Conservation (phyloP, 2,113 vertebrate species). For the Eptesicus fuscus region DNA sequence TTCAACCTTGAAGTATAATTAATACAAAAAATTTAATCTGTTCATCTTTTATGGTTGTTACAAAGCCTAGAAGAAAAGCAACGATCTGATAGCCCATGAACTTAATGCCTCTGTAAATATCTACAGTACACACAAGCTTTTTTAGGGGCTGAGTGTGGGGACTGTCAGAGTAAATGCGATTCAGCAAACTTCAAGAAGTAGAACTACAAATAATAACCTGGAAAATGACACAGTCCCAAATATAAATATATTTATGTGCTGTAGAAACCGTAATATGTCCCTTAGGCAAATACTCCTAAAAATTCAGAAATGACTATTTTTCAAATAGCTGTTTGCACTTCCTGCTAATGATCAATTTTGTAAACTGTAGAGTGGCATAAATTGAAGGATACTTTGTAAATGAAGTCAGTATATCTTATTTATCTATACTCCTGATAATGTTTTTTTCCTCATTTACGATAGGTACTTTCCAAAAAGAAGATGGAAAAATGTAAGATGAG, state of each 20-base stretch:
- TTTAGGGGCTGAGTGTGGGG: background rate
- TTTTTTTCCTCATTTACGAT: background rate
- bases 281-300: constrained; percentile 25
- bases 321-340: background rate
- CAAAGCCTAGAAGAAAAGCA: background rate
- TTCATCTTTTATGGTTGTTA: background rate
- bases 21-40: background rate
- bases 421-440: background rate
- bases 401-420: background rate
- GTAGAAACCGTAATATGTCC: background rate
- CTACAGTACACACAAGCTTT: background rate
- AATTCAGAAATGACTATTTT: background rate
- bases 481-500: background rate
- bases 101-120: background rate
- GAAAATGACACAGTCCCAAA: background rate
- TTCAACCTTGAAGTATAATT: background rate
- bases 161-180: background rate
- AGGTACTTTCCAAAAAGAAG: background rate
- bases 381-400: background rate
- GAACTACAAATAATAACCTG: background rate
- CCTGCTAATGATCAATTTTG: background rate
- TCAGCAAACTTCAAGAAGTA: background rate
- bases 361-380: background rate
- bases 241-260: background rate
- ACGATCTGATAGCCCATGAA: background rate